Evolutionary conservation across 2,797 vertebrate genomes (phyloP).

Genomic region (Ispidina lecontei): DNA sequence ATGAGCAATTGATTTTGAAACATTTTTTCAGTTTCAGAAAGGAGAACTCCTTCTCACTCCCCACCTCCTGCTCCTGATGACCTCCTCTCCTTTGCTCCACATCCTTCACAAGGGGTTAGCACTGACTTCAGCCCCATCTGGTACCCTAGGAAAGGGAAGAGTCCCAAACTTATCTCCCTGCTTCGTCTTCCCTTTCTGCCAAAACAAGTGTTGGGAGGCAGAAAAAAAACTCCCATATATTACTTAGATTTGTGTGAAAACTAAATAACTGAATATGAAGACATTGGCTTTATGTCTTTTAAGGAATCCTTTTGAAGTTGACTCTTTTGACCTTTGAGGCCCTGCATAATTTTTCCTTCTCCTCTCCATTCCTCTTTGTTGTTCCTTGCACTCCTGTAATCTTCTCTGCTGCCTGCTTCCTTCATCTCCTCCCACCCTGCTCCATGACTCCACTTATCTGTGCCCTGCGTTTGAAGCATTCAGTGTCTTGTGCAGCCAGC

Average conservation of each 20-base stretch:
- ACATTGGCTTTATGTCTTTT: neutral
- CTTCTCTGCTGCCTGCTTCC: constrained; percentile 17
- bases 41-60: neutral
- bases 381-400: constrained; percentile 4
- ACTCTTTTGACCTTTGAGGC: constrained; percentile 22
- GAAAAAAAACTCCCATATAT: neutral
- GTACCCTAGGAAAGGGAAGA: neutral
- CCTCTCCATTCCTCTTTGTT: constrained; percentile 16
- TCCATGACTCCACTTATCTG: neutral
- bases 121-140: rapidly evolving
- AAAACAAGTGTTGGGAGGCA: neutral
- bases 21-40: neutral
- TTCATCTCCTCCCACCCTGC: constrained; percentile 30
- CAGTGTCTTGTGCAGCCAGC: neutral
- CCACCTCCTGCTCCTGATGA: neutral
- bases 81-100: neutral
- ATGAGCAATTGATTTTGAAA: neutral
- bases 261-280: constrained; percentile 19
- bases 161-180: neutral
- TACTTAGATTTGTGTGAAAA: constrained; percentile 12
- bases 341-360: constrained; percentile 23
- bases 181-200: neutral
- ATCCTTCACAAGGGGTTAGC: neutral
- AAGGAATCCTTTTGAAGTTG: constrained; percentile 62
- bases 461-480: neutral